phyloP scores from a whole-genome alignment of 2,888 invertebrate species.

The Xylocampa areola region DNA sequence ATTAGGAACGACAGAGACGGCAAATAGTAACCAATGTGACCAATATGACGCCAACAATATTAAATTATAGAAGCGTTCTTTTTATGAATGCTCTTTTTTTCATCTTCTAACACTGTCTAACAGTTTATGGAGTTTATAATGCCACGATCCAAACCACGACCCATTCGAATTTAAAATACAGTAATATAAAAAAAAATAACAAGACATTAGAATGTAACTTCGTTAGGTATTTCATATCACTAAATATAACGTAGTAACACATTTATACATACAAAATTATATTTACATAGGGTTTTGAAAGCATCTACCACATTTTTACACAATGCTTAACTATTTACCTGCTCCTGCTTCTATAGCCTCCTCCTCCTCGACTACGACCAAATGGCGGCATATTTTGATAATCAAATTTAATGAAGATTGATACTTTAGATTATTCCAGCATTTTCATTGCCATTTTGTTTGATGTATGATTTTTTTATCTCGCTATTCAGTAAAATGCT shows the following conservation, averaged over 20 bases:
- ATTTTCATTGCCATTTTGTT: slow-evolving; percentile 23
- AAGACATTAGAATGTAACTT: background rate
- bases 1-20: slow-evolving; percentile 19
- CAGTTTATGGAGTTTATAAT: too few species aligned
- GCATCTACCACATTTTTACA: background rate
- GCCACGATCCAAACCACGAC: too few species aligned
- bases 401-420: slow-evolving; percentile 4
- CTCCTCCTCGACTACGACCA: slow-evolving; percentile 48
- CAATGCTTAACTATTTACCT: slow-evolving; percentile 20
- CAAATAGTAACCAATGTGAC: background rate
- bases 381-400: slow-evolving; percentile 53
- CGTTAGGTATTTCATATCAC: too few species aligned
- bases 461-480: background rate
- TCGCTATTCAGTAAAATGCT: background rate
- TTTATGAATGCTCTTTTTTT: background rate
- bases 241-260: too few species aligned
- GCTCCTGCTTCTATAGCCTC: slow-evolving; percentile 56
- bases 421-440: slow-evolving; percentile 17
- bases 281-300: too few species aligned
- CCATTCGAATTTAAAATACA: too few species aligned
- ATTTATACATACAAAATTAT: too few species aligned
- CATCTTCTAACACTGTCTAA: background rate
- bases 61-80: slow-evolving; percentile 23
- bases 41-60: slow-evolving; percentile 26
- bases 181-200: background rate